Base-by-base conservation (phyloP, 1,140 invertebrate species). In the Camponotus vicinus region DNA sequence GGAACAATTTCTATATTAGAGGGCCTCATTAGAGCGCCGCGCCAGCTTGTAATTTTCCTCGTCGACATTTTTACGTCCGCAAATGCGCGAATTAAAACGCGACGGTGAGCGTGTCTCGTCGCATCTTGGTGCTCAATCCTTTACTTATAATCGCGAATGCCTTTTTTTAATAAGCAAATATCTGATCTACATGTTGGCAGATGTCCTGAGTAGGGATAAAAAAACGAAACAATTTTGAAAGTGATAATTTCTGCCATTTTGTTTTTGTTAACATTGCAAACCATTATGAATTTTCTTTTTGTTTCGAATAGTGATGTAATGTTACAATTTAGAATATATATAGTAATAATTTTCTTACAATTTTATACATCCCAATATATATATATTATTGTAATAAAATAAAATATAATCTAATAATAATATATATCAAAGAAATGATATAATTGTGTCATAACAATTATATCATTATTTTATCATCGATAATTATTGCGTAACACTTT, bases 1-100 rank as follows among this genome's bases (percentile, higher is more conserved):
- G 63, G 64, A 85, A 69, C 75, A 79, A 85, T 85, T 78, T 79
- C 64, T 85, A 67, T 85, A 78, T 67, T 80, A 85, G 76, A 85
- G 63, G 64, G 69, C 55, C 55, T 83, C 79, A 83, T 83, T 83
- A 75, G 55, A 70, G 40, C 40, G 69, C 55, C 79, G 69, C 69
- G 69, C 79, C 79, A 83, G 69, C 69, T 83, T 83, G 79, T 83
- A 83, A 83, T 83, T 83, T 83, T 73, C 79, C 27, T 45, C 79
- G 79, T 83, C 79, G 79, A 83, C 79, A 75, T 83, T 83, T 83
- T 83, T 83, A 83, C n/a, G 42, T 83, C 57, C 69, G 57, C 79
- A 73, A 83, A 83, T 82, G 55, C 79, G 67, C 55, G 79, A 82
- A 82, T 82, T 82, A 82, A 82, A 82, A 82, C 27, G 49, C 52